Percentiles rank a stretch among this genome's conserved stretches.
phyloP scores from a whole-genome alignment of 1,140 invertebrate genomes.

The Lordiphosa clarofinis region DNA sequence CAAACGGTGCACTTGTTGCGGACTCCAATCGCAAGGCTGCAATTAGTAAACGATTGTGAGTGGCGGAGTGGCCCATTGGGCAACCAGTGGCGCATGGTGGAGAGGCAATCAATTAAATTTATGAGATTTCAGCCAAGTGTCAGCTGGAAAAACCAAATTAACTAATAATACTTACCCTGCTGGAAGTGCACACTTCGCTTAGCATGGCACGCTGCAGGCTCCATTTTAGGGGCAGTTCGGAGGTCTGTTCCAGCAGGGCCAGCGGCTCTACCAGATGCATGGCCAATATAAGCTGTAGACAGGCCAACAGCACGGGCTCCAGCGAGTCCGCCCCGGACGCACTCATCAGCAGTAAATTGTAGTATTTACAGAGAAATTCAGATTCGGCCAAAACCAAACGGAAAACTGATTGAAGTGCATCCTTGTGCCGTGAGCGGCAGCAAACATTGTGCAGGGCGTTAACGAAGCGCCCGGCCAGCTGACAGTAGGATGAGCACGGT shows the following conservation, averaged over 20 bases:
- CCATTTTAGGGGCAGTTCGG: conserved; percentile 49
- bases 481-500: conserved; percentile 36
- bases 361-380: conserved; percentile 74
- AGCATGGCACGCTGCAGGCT: conserved; percentile 52
- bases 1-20: conserved; percentile 74
- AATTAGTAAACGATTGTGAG: conserved; percentile 54
- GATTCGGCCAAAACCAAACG: conserved; percentile 72
- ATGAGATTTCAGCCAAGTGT: conserved; percentile 50
- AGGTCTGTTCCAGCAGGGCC: conserved; percentile 47
- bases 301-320: conserved; percentile 52
- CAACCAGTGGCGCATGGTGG: conserved; percentile 63
- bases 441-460: conserved; percentile 68
- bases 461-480: conserved; percentile 65
- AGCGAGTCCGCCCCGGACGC: conserved; percentile 30
- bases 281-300: conserved; percentile 53
- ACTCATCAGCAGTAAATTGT: conserved; percentile 67
- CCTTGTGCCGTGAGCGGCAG: conserved; percentile 71
- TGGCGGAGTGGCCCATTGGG: conserved; percentile 34
- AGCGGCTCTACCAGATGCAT: conserved; percentile 67
- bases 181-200: conserved; percentile 50
- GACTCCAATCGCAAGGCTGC: conserved; percentile 61
- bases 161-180: conserved; percentile 66
- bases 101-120: conserved; percentile 75
- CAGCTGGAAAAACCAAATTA: conserved; percentile 60
- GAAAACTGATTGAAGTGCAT: conserved; percentile 73